phyloP scores from a whole-genome alignment of 2,113 vertebrate genomes.

The Eonycteris spelaea region DNA sequence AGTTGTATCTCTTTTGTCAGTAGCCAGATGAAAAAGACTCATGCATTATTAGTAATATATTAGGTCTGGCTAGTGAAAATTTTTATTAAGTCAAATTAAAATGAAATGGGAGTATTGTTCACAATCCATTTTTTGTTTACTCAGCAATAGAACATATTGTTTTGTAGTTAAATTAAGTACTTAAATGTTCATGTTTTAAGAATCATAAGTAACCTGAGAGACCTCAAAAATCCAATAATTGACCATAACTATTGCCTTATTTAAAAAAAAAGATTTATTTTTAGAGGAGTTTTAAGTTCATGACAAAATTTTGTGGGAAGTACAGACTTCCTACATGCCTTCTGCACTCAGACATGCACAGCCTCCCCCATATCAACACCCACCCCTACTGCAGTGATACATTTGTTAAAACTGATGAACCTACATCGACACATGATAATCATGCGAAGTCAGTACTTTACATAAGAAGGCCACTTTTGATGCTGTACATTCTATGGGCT shows the following conservation, averaged over 20 bases:
- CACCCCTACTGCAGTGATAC: fast-evolving
- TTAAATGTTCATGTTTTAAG: not conserved
- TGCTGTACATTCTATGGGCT: not conserved
- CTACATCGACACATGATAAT: fast-evolving
- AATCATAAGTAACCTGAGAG: not conserved
- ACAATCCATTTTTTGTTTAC: not conserved
- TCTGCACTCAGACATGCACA: fast-evolving
- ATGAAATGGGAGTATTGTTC: not conserved
- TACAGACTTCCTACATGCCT: not conserved
- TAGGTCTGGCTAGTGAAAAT: not conserved
- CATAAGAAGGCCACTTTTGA: not conserved
- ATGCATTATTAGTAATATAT: not conserved
- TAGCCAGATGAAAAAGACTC: not conserved
- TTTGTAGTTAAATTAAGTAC: not conserved
- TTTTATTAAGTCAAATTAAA: not conserved
- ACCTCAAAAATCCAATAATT: not conserved
- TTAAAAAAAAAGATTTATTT: not conserved
- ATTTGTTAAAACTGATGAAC: too few species aligned
- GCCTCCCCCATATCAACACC: fast-evolving
- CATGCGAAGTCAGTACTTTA: too few species aligned
- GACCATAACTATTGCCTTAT: not conserved
- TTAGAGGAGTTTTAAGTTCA: not conserved
- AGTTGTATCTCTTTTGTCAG: not conserved
- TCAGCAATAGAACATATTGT: not conserved
- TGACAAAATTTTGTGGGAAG: not conserved